Evolutionary conservation across 2,797 vertebrate species (phyloP).

Genomic region (Echiichthys vipera): DNA sequence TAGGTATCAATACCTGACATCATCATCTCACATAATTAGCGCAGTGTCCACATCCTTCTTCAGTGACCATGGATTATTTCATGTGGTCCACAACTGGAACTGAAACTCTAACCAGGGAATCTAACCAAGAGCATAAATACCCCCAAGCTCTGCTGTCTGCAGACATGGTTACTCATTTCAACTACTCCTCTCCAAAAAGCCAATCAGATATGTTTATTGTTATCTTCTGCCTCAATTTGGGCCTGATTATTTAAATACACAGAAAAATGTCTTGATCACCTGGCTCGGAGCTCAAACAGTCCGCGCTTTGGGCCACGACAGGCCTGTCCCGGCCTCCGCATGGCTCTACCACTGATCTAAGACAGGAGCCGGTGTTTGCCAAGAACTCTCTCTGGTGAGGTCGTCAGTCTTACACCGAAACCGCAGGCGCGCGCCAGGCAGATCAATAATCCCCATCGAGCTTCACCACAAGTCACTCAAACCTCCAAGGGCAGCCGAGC

Average conservation of each 20-base stretch:
- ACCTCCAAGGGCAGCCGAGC: constrained; percentile 64
- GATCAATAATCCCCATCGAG: constrained; percentile 85
- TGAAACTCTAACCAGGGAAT: constrained; percentile 65
- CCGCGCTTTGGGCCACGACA: constrained; percentile 38
- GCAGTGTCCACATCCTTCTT: constrained; percentile 83
- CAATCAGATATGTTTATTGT: constrained; percentile 76
- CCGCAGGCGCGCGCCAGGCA: constrained; percentile 84
- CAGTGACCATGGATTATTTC: constrained; percentile 73
- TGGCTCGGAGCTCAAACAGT: constrained; percentile 57
- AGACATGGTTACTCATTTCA: constrained; percentile 63
- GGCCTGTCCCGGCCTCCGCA: constrained; percentile 44
- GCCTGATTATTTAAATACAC: constrained; percentile 67
- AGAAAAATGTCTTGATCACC: constrained; percentile 61
- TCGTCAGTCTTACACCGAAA: constrained; percentile 80
- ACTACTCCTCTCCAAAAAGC: constrained; percentile 57
- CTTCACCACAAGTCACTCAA: constrained; percentile 84
- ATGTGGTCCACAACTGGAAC: constrained; percentile 78
- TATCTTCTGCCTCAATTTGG: constrained; percentile 56
- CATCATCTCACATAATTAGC: constrained; percentile 83
- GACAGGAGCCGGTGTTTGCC: constrained; percentile 48
- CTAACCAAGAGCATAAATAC: constrained; percentile 68
- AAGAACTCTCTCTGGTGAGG: constrained; percentile 79
- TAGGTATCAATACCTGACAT: constrained; percentile 82
- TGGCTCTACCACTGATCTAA: constrained; percentile 52
- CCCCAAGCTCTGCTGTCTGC: constrained; percentile 51